Base-by-base conservation (phyloP, 2,797 vertebrate genomes). In the Chrysolophus pictus region DNA sequence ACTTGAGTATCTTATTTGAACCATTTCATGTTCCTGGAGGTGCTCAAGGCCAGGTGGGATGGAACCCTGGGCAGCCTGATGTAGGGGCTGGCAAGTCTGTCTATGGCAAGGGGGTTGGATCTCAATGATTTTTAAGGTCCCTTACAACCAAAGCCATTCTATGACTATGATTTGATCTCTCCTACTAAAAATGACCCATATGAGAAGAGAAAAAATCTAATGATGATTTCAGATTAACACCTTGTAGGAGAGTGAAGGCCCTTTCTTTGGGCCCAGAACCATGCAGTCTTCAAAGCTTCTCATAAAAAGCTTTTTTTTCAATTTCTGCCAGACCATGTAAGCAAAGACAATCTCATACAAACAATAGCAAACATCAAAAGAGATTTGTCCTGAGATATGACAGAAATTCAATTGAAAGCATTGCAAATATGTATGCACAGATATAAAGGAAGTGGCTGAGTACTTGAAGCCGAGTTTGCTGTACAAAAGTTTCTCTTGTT, bases 401-500 rank as follows among this genome's bases (percentile, higher is more conserved):
- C 28, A 62, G 73, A 77, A 93, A 94, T 53, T 39, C 65, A 84
- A 62, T 4, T 37, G 47, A 87, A 91, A 87, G 69, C 24, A 29
- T 9, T 35, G 44, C 1, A 0, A 90, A 80, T 31, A 44, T 37
- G n/a, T 60, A 39, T 44, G 65, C 47, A 80, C 41, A 44, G 1
- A 4, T 56, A 73, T 59, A 84, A 94, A 90, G 84, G 78, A 88
- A 76, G n/a, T 49, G 56, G 60, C 74, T 69, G 87, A 82, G 28
- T 10, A 64, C 46, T 68, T 84, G 63, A 94, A 84, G 77, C 77
- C 82, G 67, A 82, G 44, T 87, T 88, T 92, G 62, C 64, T 77
- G 17, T 77, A 91, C 72, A 89, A 94, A 92, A 8, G 71, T 59
- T 85, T 93, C 10, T 84, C n/a, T 74, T 91, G 59, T 84, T 88